Conservation (phyloP, 2,113 vertebrate genomes). For the Pogonocichla stellata region DNA sequence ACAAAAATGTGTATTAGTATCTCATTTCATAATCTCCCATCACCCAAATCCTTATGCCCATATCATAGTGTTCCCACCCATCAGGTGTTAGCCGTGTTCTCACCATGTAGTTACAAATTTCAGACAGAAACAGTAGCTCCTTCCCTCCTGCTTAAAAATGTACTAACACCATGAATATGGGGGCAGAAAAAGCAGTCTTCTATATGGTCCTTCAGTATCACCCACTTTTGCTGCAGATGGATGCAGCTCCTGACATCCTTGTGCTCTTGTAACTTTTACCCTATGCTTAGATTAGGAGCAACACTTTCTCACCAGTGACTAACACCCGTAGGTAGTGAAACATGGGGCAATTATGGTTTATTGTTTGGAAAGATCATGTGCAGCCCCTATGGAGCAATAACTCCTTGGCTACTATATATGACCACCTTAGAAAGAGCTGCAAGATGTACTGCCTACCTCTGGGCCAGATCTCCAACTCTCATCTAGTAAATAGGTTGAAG, state of each 20-base stretch:
- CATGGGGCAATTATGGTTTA: background rate
- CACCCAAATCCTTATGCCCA: background rate
- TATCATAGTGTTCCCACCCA: background rate
- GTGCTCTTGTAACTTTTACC: background rate
- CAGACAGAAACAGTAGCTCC: background rate
- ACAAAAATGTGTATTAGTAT: background rate
- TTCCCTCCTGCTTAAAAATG: background rate
- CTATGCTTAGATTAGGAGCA: background rate
- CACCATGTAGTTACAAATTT: background rate
- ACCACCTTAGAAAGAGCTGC: background rate
- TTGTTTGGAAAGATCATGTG: background rate
- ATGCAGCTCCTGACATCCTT: background rate
- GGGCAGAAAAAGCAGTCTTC: background rate
- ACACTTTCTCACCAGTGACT: background rate
- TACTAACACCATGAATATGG: rapidly evolving
- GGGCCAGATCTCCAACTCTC: background rate
- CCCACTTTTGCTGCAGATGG: background rate
- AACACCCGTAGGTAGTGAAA: background rate
- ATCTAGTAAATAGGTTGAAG: background rate
- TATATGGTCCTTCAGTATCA: background rate
- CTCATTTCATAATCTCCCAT: background rate
- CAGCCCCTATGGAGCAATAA: background rate
- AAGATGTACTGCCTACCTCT: background rate
- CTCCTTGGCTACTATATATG: background rate
- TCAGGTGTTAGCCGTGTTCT: background rate